Conservation (phyloP, 2,797 vertebrate species). For the Pygocentrus nattereri region DNA sequence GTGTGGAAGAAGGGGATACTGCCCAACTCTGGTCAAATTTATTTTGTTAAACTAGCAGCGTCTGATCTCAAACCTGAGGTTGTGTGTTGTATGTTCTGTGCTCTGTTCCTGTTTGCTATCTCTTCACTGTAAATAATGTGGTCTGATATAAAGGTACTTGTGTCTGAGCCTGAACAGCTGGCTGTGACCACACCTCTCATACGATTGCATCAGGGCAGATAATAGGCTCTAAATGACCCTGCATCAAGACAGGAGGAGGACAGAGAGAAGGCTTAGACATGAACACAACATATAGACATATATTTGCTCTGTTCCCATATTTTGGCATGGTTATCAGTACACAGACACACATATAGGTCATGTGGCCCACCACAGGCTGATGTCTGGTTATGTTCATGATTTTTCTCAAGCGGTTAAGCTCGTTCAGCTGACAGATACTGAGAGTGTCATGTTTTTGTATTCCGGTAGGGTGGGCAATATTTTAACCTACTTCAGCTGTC, state of each 20-base stretch:
- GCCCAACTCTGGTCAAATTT: no score
- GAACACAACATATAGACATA: constrained; percentile 48
- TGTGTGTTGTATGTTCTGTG: no score
- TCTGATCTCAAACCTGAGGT: no score
- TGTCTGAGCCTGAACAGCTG: neutral
- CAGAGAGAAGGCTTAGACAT: neutral
- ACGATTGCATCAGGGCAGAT: neutral
- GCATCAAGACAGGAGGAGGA: neutral
- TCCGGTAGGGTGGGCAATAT: constrained; percentile 71
- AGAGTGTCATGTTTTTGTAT: constrained; percentile 70
- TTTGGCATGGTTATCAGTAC: constrained; percentile 25
- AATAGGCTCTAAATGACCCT: neutral
- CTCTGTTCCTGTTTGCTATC: neutral
- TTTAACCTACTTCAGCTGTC: constrained; percentile 77
- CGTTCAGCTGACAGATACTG: constrained; percentile 37
- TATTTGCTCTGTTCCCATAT: constrained; percentile 60
- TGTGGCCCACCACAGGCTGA: constrained; percentile 23
- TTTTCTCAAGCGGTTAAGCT: constrained; percentile 20
- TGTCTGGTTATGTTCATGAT: constrained; percentile 34
- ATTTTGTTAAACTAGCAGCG: no score
- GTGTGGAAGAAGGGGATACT: no score
- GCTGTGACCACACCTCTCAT: neutral
- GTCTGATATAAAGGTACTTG: no score
- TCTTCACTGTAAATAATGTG: constrained; percentile 11
- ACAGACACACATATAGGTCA: constrained; percentile 9